Evolutionary conservation across 1,140 invertebrate species (phyloP).

Genomic region (Aphaenogaster ashmeadi): DNA sequence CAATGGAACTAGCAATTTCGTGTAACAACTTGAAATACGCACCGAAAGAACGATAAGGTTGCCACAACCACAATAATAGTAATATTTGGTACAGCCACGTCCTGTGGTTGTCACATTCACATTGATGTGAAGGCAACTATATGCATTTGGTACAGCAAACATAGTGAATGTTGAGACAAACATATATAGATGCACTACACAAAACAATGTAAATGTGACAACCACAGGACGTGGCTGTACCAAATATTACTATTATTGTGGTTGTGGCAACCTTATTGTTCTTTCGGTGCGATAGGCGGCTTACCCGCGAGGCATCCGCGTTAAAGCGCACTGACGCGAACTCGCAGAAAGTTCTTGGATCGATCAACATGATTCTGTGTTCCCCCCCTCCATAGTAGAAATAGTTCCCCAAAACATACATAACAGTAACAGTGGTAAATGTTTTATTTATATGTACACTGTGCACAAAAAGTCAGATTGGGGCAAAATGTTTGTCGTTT

Average conservation of each 20-base stretch:
- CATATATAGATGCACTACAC: too few relatives aligned
- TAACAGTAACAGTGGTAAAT: neutral
- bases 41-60: too few relatives aligned
- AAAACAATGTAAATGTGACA: too few relatives aligned
- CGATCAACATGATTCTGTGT: constrained; percentile 12
- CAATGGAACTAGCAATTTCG: constrained; percentile 53
- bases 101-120: too few relatives aligned
- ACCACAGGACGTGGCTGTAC: too few relatives aligned
- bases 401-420: constrained; percentile 7
- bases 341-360: constrained; percentile 7
- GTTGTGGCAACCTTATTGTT: too few relatives aligned
- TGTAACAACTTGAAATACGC: constrained; percentile 42
- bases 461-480: neutral
- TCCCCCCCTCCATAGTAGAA: neutral
- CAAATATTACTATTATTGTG: too few relatives aligned
- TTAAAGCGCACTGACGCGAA: neutral
- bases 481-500: neutral
- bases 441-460: neutral
- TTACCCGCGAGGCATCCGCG: constrained; percentile 20
- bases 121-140: too few relatives aligned
- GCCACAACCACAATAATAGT: too few relatives aligned
- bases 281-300: constrained; percentile 41
- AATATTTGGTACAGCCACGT: too few relatives aligned
- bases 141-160: too few relatives aligned
- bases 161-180: too few relatives aligned